Evolutionary conservation across 2,888 invertebrate species (phyloP).

Genomic region (Cryptosula pallasiana): DNA sequence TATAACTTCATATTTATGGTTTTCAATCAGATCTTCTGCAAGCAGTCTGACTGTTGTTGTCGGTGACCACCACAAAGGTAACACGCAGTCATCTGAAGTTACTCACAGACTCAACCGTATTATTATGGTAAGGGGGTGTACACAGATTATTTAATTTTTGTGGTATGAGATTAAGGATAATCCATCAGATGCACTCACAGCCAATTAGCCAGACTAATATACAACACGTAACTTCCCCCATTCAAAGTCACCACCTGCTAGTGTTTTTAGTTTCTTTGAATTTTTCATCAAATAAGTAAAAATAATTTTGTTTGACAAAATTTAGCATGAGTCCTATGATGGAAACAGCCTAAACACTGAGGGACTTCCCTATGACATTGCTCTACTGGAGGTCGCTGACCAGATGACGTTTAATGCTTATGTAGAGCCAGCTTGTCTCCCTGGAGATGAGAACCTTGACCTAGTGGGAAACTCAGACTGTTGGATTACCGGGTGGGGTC

Average conservation of each 20-base stretch:
- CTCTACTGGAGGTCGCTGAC: constrained; percentile 29
- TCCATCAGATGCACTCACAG: too few relatives aligned
- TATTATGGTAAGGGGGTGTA: constrained; percentile 23
- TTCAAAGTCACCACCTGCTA: too few relatives aligned
- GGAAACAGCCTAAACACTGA: constrained; percentile 18
- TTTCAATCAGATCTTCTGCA: constrained; percentile 13
- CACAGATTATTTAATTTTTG: too few relatives aligned
- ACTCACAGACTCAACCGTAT: background rate
- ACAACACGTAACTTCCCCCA: too few relatives aligned
- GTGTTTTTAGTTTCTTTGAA: too few relatives aligned
- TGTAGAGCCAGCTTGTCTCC: constrained; percentile 29
- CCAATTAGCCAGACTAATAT: too few relatives aligned
- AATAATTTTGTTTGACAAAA: too few relatives aligned
- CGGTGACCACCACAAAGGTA: constrained; percentile 18
- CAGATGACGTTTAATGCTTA: constrained; percentile 28
- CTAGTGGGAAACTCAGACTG: constrained; percentile 27
- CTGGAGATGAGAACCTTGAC: background rate
- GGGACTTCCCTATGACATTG: constrained; percentile 31
- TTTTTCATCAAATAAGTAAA: too few relatives aligned
- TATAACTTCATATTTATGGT: too few relatives aligned
- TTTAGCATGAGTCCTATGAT: constrained; percentile 24
- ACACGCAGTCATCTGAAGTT: constrained; percentile 12
- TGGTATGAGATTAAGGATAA: too few relatives aligned
- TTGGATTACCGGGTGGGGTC: constrained; percentile 34
- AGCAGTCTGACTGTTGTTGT: background rate